phyloP scores from a whole-genome alignment of 2,888 invertebrate species.

The Sialis lutaria region DNA sequence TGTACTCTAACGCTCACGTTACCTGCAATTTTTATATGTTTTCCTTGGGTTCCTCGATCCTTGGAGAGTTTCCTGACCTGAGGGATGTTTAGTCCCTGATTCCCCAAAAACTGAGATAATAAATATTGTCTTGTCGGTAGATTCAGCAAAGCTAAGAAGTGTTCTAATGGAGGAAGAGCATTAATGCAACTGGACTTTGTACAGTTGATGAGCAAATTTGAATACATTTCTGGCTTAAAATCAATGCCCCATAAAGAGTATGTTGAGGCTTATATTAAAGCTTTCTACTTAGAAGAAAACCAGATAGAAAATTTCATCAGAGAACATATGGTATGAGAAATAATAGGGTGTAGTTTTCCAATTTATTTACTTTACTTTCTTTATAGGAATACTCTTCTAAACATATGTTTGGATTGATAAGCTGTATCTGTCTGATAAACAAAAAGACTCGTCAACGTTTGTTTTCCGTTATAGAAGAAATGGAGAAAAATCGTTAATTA shows the following conservation, averaged over 20 bases:
- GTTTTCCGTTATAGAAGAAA: constrained; percentile 47
- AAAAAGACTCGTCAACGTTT: constrained; percentile 74
- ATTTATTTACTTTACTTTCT: constrained; percentile 8
- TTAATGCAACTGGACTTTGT: constrained; percentile 97
- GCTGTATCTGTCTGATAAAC: constrained; percentile 73
- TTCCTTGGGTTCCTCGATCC: no score
- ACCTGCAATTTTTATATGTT: no score
- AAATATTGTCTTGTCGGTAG: constrained; percentile 24
- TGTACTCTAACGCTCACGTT: no score
- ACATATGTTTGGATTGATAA: constrained; percentile 69
- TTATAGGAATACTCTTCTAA: constrained; percentile 72
- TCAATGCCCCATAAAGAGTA: constrained; percentile 78
- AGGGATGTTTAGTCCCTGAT: no score
- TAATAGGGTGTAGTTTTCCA: constrained; percentile 3
- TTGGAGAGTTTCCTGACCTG: no score
- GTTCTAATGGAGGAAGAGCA: constrained; percentile 89
- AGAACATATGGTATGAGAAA: constrained; percentile 45
- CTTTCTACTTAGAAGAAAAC: constrained; percentile 81
- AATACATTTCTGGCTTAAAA: constrained; percentile 65
- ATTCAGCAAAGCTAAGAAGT: constrained; percentile 79
- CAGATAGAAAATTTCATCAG: constrained; percentile 79
- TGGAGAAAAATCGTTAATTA: constrained; percentile 15
- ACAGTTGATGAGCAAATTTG: constrained; percentile 79
- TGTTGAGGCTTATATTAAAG: constrained; percentile 91
- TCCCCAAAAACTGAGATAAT: no score